These are phyloP conservation scores for Stenotaenia linearis DNA, from an alignment of 2,888 invertebrate species.

Conservation along the genomic window DNA sequence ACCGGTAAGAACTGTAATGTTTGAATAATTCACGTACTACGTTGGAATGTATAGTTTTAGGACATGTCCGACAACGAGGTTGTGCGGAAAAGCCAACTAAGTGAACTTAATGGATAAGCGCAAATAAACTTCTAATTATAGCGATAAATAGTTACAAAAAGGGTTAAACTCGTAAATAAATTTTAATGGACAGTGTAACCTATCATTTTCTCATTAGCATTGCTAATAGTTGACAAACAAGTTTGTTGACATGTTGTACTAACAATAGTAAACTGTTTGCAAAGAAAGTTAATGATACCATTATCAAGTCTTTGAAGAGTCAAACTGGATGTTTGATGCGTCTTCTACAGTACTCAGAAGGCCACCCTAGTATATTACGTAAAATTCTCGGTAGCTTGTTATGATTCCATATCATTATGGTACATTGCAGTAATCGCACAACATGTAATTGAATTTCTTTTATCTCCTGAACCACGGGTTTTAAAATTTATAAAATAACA, in stretches of 20 bases:
- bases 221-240: not conserved
- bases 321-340: no score
- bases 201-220: not conserved
- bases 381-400: not conserved
- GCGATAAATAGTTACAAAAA: not conserved
- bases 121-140: no score
- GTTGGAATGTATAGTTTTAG: no score
- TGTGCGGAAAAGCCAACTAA: not conserved
- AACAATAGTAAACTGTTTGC: not conserved
- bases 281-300: not conserved
- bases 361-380: not conserved
- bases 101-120: no score
- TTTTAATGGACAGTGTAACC: not conserved
- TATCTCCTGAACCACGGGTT: not conserved
- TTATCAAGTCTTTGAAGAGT: not conserved
- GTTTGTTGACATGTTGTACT: not conserved
- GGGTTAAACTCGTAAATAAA: not conserved
- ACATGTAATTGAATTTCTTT: not conserved
- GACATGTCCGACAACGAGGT: no score
- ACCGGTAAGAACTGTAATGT: no score
- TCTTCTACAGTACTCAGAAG: not conserved
- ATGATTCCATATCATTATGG: not conserved
- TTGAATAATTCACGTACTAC: no score
- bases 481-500: not conserved
- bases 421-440: not conserved